Evolutionary conservation across 1,140 invertebrate genomes (phyloP).

Genomic region (Mamestra configurata): DNA sequence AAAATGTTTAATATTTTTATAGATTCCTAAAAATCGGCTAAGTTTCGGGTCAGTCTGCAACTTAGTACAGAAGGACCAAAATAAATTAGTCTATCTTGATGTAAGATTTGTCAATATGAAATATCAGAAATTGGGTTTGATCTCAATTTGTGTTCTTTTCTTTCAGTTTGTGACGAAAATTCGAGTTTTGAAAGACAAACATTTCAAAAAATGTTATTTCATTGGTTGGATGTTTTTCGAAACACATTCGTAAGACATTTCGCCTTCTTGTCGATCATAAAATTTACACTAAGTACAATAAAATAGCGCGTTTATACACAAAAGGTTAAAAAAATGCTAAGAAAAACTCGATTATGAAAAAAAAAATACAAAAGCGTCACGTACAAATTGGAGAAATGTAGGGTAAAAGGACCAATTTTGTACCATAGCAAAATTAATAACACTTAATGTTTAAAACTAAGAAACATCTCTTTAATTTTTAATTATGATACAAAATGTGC

Average conservation of each 20-base stretch:
- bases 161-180: no score
- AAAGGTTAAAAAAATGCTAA: constrained; percentile 68
- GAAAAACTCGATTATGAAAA: constrained; percentile 66
- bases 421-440: background rate
- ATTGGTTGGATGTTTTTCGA: background rate
- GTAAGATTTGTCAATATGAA: no score
- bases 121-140: no score
- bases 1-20: background rate
- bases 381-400: constrained; percentile 60
- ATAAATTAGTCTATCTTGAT: no score
- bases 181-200: no score
- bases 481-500: constrained; percentile 3
- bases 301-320: constrained; percentile 67
- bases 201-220: background rate
- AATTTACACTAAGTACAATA: constrained; percentile 76
- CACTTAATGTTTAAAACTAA: background rate
- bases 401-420: constrained; percentile 1
- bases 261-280: constrained; percentile 53
- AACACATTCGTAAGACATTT: background rate
- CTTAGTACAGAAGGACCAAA: no score
- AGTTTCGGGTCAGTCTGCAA: background rate
- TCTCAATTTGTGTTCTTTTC: no score
- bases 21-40: background rate
- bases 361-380: constrained; percentile 72
- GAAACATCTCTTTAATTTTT: background rate